Conservation (phyloP, 2,113 vertebrate genomes). For the Aleadryas rufinucha region DNA sequence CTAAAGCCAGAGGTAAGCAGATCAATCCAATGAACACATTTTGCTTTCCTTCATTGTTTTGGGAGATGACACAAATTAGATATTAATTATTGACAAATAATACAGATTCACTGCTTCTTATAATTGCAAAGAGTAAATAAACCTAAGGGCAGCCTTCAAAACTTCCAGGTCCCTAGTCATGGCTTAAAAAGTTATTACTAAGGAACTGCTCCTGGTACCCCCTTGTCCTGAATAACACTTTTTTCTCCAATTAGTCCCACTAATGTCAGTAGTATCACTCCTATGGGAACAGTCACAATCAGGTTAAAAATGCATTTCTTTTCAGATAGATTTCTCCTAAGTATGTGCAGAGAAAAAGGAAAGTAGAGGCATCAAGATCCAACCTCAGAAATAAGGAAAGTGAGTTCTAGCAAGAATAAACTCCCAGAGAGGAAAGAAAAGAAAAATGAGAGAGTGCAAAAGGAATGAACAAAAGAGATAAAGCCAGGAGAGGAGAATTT, state of each 20-base stretch:
- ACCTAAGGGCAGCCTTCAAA: background rate
- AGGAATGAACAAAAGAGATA: background rate
- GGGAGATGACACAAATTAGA: background rate
- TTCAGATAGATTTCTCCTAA: background rate
- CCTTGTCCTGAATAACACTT: background rate
- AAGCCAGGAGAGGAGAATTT: conserved; percentile 9
- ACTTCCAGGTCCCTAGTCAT: background rate
- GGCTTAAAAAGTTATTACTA: background rate
- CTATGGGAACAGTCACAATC: background rate
- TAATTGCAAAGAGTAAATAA: background rate
- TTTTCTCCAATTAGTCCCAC: background rate
- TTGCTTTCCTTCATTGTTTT: background rate
- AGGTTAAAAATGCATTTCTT: background rate
- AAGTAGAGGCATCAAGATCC: background rate
- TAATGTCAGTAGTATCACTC: background rate
- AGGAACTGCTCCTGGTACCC: background rate
- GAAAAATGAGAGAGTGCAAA: background rate
- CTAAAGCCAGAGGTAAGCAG: background rate
- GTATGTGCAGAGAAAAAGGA: background rate
- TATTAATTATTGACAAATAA: background rate
- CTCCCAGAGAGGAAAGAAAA: background rate
- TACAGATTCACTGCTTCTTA: background rate
- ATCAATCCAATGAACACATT: background rate
- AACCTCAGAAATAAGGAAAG: background rate
- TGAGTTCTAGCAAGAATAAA: background rate